phyloP scores from a whole-genome alignment of 2,797 vertebrate species.

The Notolepis coatsorum region DNA sequence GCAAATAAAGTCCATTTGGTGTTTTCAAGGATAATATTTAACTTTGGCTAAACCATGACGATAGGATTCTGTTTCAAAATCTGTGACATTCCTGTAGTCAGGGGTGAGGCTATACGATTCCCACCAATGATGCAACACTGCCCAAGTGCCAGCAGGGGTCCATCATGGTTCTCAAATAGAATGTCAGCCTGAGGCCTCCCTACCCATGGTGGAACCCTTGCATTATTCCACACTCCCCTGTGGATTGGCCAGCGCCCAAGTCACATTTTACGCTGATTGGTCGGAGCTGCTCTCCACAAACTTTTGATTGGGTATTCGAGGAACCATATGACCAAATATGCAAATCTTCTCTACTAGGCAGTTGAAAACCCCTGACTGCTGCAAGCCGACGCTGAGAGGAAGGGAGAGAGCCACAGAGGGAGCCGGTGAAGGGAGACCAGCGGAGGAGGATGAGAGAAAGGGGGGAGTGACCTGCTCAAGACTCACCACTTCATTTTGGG shows the following conservation, averaged over 20 bases:
- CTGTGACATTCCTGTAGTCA: too few species aligned
- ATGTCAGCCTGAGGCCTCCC: conserved; percentile 33
- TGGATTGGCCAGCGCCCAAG: conserved; percentile 38
- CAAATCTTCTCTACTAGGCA: conserved; percentile 59
- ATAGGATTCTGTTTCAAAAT: too few species aligned
- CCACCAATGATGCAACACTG: too few species aligned
- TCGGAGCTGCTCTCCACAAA: fast-evolving
- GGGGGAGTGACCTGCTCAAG: not conserved
- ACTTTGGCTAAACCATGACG: too few species aligned
- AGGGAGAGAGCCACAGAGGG: too few species aligned
- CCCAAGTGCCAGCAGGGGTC: conserved; percentile 67
- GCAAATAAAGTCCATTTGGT: conserved; percentile 1
- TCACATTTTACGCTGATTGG: conserved; percentile 48
- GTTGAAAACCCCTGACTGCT: conserved; percentile 63
- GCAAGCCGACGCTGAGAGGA: not conserved
- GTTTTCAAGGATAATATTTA: conserved; percentile 39
- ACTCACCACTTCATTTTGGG: not conserved
- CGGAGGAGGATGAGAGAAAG: too few species aligned
- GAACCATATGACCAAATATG: conserved; percentile 65
- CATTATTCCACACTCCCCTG: conserved; percentile 25
- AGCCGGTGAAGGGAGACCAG: not conserved
- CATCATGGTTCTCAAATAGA: conserved; percentile 38
- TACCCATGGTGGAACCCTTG: conserved; percentile 10
- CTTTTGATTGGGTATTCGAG: conserved; percentile 43
- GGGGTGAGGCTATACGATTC: too few species aligned